Evolutionary conservation across 2,888 invertebrate genomes (phyloP).

Genomic region (Xylocampa areola): DNA sequence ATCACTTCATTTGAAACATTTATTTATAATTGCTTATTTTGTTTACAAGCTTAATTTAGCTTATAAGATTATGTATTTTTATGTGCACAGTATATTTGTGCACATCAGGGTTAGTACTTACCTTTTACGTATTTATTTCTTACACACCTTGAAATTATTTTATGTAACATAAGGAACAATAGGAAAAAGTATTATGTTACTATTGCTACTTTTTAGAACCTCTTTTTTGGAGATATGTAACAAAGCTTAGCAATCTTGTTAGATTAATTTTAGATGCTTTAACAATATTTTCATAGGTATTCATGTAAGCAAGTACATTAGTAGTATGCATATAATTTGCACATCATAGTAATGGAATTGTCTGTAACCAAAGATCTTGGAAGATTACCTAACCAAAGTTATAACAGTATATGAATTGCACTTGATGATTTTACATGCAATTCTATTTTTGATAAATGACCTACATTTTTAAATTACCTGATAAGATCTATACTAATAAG

Average conservation of each 20-base stretch:
- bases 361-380: slow-evolving; percentile 71
- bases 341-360: slow-evolving; percentile 63
- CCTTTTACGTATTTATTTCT: slow-evolving; percentile 46
- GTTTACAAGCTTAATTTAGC: slow-evolving; percentile 49
- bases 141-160: slow-evolving; percentile 38
- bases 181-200: slow-evolving; percentile 51
- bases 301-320: slow-evolving; percentile 56
- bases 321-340: slow-evolving; percentile 45
- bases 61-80: slow-evolving; percentile 49
- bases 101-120: slow-evolving; percentile 57
- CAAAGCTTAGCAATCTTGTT: slow-evolving; percentile 52
- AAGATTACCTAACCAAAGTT: slow-evolving; percentile 70
- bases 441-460: slow-evolving; percentile 68
- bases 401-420: slow-evolving; percentile 60
- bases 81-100: slow-evolving; percentile 45
- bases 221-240: slow-evolving; percentile 54
- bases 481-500: slow-evolving; percentile 44
- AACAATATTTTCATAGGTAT: slow-evolving; percentile 44
- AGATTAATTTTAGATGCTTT: slow-evolving; percentile 49
- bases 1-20: slow-evolving; percentile 55
- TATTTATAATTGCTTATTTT: slow-evolving; percentile 56
- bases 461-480: slow-evolving; percentile 51
- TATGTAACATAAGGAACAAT: slow-evolving; percentile 31
- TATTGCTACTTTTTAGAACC: slow-evolving; percentile 51
- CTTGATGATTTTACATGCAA: slow-evolving; percentile 53